Base-by-base conservation (phyloP, 2,113 vertebrate species). In the Prunella fulvescens region DNA sequence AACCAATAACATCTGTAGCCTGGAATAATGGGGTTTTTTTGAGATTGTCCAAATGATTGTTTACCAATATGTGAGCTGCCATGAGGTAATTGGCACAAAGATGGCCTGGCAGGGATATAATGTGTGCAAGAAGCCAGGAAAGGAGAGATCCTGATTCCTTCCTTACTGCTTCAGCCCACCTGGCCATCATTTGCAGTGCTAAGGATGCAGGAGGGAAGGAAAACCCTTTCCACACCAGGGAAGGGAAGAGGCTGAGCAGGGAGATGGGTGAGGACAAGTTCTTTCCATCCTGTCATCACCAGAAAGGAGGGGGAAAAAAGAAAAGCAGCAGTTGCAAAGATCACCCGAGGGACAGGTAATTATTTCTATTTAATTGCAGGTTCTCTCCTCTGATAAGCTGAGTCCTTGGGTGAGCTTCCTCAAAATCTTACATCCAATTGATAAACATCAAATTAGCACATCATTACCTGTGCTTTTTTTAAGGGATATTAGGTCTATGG, bases 1-100 rank as follows among this genome's bases (percentile, higher is more conserved):
- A 95, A 80, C 54, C 77, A 86, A 60, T 56, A 90, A 92, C 84
- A 90, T 76, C 90, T 94, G 81, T 22, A 94, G 89, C 74, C 77
- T 64, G 74, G 24, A 81, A 48, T 57, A 47, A 28, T n/a, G n/a
- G n/a, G n/a, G n/a, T n/a, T 29, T 25, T 87, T 86, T 60, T 74
- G 12, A 84, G 29, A 31, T 77, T 44, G 47, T 45, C 66, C 81
- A 91, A 92, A 95, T 73, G 53, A 77, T 12, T 80, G 66, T 91
- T 92, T 92, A 77, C 54, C 81, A 88, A 29, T 54, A 67, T 64
- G 60, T 64, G 72, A 95, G 60, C 54, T 95, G 64, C 72, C 67
- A 45, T 6, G 37, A 86, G 31, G 57, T 45, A 93, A 67, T 12
- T 3, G 9, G 62, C 79, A 90, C 70, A 79, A 53, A 65, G 73